Base-by-base conservation (phyloP, 2,888 invertebrate species). In the Lasioglossum morio region DNA sequence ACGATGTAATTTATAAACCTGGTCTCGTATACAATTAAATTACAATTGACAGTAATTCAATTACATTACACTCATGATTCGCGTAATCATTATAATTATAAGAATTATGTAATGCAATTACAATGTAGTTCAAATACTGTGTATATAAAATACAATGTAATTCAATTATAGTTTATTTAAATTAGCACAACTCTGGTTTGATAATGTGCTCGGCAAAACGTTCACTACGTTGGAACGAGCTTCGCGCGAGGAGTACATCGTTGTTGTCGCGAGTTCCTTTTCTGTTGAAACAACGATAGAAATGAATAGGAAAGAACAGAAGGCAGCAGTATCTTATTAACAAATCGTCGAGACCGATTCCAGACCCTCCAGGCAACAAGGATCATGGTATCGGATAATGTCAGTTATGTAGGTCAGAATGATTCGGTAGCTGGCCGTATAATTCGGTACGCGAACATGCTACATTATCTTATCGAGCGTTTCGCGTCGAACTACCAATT, bases 401-500 rank as follows among this genome's bases (percentile, higher is more conserved):
- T 76, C 66, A 78, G 70, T 75, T 86, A 93, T 94, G 91, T 94
- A 90, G 93, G 94, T 93, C 94, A 94, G 90, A 92, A 92, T 91
- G 92, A 93, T 94, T 94, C 94, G 93, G 93, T 92, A 94, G 93
- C 92, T 88, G 88, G 88, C 87, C 91, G 90, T 92, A 91, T 93
- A 89, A 89, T 87, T 88, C 88, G 83, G 88, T 84, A 87, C 88
- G 86, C 87, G 81, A 82, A 77, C 84, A 30, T 23, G 77, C 12
- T 84, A 81, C 87, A 82, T 87, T 86, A 87, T 90, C 88, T 78
- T 85, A 83, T 79, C 81, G 80, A 81, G 85, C 89, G 85, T 89
- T 89, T 87, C 86, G 84, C 89, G 81, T 84, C 81, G 63, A 75
- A 23, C 30, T 30, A 34, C 19, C 30, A 3, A 27, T 63, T 63